A percentile compares a stretch with the other conserved stretches of the same genome.
These are phyloP conservation scores for Catocala fraxini DNA, from an alignment of 2,888 invertebrate species.

Conservation along the genomic window DNA sequence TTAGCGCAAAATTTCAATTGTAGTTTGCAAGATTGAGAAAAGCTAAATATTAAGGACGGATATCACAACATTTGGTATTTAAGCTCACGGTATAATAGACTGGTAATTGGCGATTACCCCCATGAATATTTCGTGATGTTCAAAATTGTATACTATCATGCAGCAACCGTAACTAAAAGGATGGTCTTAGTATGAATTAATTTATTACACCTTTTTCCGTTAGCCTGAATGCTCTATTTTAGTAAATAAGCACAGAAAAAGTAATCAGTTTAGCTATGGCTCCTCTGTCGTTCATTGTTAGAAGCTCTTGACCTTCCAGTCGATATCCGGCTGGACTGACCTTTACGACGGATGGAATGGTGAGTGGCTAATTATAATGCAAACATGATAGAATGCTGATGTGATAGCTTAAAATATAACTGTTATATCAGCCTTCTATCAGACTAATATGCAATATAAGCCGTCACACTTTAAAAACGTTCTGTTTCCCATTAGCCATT, in stretches of 20 bases:
- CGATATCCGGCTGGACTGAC: slow-evolving; percentile 43
- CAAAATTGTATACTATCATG: too few relatives aligned
- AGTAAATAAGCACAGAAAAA: not conserved
- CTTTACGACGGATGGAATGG: slow-evolving; percentile 30
- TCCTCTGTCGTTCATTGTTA: slow-evolving; percentile 18
- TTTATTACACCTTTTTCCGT: too few relatives aligned
- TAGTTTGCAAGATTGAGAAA: too few relatives aligned
- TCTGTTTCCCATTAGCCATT: too few relatives aligned
- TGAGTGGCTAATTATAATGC: slow-evolving; percentile 18
- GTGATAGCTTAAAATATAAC: not conserved
- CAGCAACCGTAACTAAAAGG: too few relatives aligned
- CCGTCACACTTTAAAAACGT: too few relatives aligned
- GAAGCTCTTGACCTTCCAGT: slow-evolving; percentile 37
- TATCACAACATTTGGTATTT: not conserved
- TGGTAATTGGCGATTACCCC: too few relatives aligned
- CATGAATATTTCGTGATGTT: too few relatives aligned
- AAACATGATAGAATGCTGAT: slow-evolving; percentile 15
- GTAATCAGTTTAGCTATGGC: slow-evolving; percentile 11
- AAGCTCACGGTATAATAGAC: not conserved
- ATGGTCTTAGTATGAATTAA: too few relatives aligned
- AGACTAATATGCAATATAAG: too few relatives aligned
- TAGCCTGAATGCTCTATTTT: not conserved
- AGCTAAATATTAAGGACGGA: not conserved
- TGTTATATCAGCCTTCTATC: too few relatives aligned
- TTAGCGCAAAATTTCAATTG: not conserved